Conservation (phyloP, 2,888 invertebrate genomes). For the Proisotoma minuta region DNA sequence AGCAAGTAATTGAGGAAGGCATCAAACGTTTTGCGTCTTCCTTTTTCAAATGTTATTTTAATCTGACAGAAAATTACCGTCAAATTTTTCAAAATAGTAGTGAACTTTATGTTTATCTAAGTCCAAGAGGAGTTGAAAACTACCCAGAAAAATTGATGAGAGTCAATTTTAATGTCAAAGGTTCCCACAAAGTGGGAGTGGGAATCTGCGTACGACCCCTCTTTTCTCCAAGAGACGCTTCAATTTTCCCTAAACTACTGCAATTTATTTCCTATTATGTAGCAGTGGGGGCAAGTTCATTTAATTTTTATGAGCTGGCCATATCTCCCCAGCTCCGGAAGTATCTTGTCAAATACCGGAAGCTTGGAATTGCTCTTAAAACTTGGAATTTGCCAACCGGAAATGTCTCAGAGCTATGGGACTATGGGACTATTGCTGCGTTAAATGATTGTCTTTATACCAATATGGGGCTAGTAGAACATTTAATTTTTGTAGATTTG, state of each 20-base stretch:
- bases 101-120: slow-evolving; percentile 33
- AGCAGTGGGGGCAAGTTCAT: slow-evolving; percentile 37
- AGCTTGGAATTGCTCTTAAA: neutral
- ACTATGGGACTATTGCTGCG: slow-evolving; percentile 61
- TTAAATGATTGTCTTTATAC: slow-evolving; percentile 89
- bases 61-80: neutral
- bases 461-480: slow-evolving; percentile 76
- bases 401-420: slow-evolving; percentile 45
- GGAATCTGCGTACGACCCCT: slow-evolving; percentile 48
- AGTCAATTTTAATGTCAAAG: slow-evolving; percentile 16
- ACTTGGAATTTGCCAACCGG: slow-evolving; percentile 47
- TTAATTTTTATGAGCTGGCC: slow-evolving; percentile 42
- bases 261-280: slow-evolving; percentile 48
- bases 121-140: slow-evolving; percentile 26
- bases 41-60: slow-evolving; percentile 42
- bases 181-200: slow-evolving; percentile 10
- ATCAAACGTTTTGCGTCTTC: slow-evolving; percentile 40
- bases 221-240: slow-evolving; percentile 47
- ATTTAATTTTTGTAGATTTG: slow-evolving; percentile 77
- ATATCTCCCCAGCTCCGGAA: slow-evolving; percentile 33
- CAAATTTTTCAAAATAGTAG: neutral
- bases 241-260: slow-evolving; percentile 36
- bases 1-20: slow-evolving; percentile 44
- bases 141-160: slow-evolving; percentile 44
- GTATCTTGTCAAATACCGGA: slow-evolving; percentile 21